Evolutionary conservation across 2,888 invertebrate species (phyloP), one percentile per base, ranked within the genome.

Genomic region (Crioceris asparagi): DNA sequence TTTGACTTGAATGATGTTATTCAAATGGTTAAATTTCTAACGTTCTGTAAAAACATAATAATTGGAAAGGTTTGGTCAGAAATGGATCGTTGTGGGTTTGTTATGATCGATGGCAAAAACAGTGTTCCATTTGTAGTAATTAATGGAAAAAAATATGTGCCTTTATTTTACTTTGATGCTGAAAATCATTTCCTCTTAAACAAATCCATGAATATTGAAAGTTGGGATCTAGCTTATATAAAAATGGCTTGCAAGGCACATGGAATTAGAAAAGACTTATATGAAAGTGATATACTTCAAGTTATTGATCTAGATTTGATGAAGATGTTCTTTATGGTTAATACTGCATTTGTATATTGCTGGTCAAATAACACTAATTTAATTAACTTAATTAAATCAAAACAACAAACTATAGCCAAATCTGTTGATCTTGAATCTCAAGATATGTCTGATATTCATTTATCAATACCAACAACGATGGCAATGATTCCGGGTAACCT

Each of bases 91-190:
- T 38, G 41, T 26, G 41, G 44, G 5, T 44, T 44, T 15, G 30
- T 44, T n/a, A 29, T 29, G 31, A 39, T 44, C 2, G 36, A 35
- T 21, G 17, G 27, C 6, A 30, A 38, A 17, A 33, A 36, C 8
- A 23, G 15, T 11, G 45, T 45, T 6, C 45, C 45, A 1, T 45
- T 38, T 14, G 29, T 38, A n/a, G 27, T 29, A 30, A 15, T 14
- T 5, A 23, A 36, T 3, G 25, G 27, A 2, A 32, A 15, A 14
- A 36, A 38, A 15, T 36, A 36, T 27, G 32, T 43, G 4, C 45
- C 45, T 2, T 23, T 45, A 10, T 45, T 45, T 11, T 45, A 45
- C 23, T 45, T 45, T 27, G 43, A 45, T 18, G 41, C 37, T 2
- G 44, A 40, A 5, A 26, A 25, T 15, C 30, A 43, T 16, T 41